Evolutionary conservation across 2,113 vertebrate species (phyloP).

Genomic region (Stictonetta naevosa): DNA sequence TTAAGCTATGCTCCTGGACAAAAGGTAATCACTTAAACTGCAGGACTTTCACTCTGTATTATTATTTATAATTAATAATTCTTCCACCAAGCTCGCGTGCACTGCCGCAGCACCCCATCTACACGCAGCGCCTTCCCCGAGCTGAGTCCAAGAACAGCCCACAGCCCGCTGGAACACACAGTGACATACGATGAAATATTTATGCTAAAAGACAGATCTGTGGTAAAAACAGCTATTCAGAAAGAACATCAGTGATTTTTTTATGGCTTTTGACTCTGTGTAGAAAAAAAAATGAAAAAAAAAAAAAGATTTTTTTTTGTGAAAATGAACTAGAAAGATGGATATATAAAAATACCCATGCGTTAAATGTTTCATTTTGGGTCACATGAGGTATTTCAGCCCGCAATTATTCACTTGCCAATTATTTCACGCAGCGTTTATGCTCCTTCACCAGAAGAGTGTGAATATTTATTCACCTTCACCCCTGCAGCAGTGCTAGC

Average conservation of each 20-base stretch:
- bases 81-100: accelerated
- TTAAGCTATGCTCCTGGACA: background rate
- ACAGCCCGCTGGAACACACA: background rate
- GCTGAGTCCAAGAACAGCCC: background rate
- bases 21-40: background rate
- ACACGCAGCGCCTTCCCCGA: background rate
- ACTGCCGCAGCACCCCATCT: background rate
- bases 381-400: background rate
- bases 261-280: background rate
- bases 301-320: too few species aligned
- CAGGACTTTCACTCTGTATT: background rate
- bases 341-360: background rate
- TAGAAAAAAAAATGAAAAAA: too few species aligned
- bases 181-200: background rate
- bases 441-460: background rate
- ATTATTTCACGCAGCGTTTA: background rate
- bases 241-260: background rate
- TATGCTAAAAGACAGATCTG: background rate
- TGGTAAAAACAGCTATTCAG: background rate
- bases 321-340: background rate
- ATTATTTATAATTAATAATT: too few species aligned
- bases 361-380: background rate
- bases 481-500: background rate
- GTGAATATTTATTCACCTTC: too few species aligned
- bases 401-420: too few species aligned